Evolutionary conservation across 37 sponge, comb jelly and placozoan species (phyloP), one percentile per base, ranked within the genome.

Genomic region (Ianthella basta): DNA sequence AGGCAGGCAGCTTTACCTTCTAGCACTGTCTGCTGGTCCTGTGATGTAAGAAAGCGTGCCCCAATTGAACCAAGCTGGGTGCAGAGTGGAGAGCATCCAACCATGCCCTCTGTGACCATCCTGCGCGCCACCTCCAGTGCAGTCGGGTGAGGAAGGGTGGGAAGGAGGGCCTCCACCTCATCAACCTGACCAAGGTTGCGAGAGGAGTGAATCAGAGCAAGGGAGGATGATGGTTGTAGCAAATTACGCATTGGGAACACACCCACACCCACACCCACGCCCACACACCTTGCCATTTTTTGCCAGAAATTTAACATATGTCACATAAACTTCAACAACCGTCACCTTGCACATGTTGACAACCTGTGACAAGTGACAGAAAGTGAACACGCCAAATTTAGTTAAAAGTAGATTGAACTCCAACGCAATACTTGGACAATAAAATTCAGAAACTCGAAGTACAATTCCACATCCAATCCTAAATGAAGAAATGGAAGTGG

Each of bases 291-390:
- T 81, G 59, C 24, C 23, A 18, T n/a, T 81, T 29, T 34, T 29
- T 23, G 55, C 23, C 21, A 57, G 33, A 57, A 57, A n/a, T 32
- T 81, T 24, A 0, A 69, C 34, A 30, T 69, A 69, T 16, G 34
- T 69, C 32, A 18, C 18, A 35, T 69, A 30, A 16, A 69, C 34
- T 1, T 69, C 70, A 32, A 32, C 70, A 32, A 18, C 32, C 12
- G 70, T 5, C 34, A 69, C 35, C 29, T 30, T 69, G 70, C 70
- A 69, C 70, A 69, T 69, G 70, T 69, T 35, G 34, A 35, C 70
- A 69, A 69, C 35, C 70, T 44, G 50, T 44, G 50, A 44, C 50
- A 44, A 44, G 50, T 44, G 50, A 44, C 8, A 8, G 8, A 3
- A 44, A 10, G 50, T n/a, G n/a, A n/a, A n/a, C n/a, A n/a, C n/a